phyloP scores from a whole-genome alignment of 2,888 invertebrate species.

The Eupithecia subfuscata region DNA sequence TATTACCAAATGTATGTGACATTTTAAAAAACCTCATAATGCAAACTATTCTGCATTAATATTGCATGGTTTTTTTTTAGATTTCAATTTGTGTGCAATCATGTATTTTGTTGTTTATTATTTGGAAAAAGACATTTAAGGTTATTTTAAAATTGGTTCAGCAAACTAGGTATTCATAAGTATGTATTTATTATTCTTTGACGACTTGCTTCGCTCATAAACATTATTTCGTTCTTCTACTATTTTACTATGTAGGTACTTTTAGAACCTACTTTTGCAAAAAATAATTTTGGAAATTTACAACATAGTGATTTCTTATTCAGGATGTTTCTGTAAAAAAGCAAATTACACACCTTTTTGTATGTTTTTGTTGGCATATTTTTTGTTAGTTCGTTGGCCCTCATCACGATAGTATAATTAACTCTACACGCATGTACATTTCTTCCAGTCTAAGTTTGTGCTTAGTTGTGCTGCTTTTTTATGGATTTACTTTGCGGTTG shows the following conservation, averaged over 20 bases:
- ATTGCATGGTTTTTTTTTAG: neutral
- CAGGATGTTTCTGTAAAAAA: neutral
- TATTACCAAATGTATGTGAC: too few relatives aligned
- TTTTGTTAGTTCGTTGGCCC: neutral
- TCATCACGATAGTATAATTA: neutral
- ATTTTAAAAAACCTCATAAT: neutral
- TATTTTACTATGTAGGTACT: neutral
- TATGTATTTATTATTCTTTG: too few relatives aligned
- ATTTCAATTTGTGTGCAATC: too few relatives aligned
- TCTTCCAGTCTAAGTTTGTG: neutral
- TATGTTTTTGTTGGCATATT: neutral
- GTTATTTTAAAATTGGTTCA: too few relatives aligned
- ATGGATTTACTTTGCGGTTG: neutral
- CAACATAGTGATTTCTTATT: neutral
- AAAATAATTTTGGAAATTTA: neutral
- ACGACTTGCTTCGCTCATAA: neutral
- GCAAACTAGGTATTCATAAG: too few relatives aligned
- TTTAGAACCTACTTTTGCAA: neutral
- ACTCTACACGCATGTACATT: neutral
- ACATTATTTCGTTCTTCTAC: neutral
- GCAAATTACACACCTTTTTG: neutral
- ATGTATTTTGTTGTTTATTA: too few relatives aligned
- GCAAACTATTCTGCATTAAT: neutral
- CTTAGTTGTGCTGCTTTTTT: neutral
- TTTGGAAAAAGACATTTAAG: too few relatives aligned